These are phyloP conservation scores for Parus major DNA, from an alignment of 2,113 vertebrate species.

Conservation along the genomic window DNA sequence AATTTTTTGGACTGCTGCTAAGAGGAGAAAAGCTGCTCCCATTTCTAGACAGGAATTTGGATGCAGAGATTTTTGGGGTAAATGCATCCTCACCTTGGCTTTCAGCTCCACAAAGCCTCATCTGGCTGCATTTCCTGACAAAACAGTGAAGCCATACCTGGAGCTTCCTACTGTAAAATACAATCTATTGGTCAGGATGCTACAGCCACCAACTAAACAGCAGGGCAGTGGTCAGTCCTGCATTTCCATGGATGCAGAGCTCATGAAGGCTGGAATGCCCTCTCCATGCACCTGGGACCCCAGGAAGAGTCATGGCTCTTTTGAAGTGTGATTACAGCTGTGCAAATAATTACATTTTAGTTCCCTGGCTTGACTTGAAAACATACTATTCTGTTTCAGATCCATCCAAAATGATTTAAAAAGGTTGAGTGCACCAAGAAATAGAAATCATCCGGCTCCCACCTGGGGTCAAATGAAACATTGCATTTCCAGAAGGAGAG, in stretches of 20 bases:
- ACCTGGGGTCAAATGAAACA: background rate
- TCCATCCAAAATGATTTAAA: background rate
- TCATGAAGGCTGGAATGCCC: background rate
- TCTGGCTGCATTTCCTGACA: background rate
- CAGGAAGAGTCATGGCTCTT: background rate
- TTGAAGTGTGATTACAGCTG: background rate
- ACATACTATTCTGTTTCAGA: background rate
- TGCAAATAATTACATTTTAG: slow-evolving; percentile 25
- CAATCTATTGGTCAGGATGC: background rate
- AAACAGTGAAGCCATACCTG: accelerated
- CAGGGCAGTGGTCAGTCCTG: background rate
- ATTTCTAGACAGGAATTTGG: background rate
- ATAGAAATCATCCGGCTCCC: background rate
- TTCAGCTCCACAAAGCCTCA: background rate
- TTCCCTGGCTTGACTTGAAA: slow-evolving; percentile 11
- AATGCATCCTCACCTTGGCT: background rate
- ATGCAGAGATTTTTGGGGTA: background rate
- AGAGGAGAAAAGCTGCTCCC: background rate
- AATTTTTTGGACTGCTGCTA: background rate
- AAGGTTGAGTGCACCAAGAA: background rate
- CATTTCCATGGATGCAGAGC: background rate
- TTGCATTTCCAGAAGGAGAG: background rate
- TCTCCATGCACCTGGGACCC: background rate
- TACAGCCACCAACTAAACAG: accelerated
- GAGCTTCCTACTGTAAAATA: background rate